Evolutionary conservation across 2,797 vertebrate genomes (phyloP).

Genomic region (Peromyscus attwateri): DNA sequence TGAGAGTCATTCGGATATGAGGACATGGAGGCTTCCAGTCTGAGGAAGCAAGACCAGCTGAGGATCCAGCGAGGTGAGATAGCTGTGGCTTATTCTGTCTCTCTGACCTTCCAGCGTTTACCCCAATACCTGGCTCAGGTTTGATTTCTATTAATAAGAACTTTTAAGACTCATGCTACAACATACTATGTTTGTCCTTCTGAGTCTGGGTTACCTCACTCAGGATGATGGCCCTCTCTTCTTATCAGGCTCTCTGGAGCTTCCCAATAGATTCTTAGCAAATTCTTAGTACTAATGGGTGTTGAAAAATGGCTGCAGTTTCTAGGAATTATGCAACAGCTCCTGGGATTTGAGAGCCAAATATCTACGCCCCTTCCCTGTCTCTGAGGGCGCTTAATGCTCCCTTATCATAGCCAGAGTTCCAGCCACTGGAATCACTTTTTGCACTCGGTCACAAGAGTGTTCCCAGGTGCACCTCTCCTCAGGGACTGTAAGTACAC

Average conservation of each 20-base stretch:
- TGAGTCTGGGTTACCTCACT: too few relatives aligned
- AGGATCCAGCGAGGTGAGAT: too few relatives aligned
- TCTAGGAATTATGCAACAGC: neutral
- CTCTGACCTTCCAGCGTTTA: too few relatives aligned
- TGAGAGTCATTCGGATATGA: too few relatives aligned
- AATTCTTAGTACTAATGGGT: neutral
- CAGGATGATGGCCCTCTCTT: neutral
- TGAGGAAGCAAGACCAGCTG: too few relatives aligned
- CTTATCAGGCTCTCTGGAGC: neutral
- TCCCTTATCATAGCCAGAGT: too few relatives aligned
- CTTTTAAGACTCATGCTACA: too few relatives aligned
- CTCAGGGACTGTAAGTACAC: neutral
- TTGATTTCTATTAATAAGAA: too few relatives aligned
- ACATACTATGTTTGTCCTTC: too few relatives aligned
- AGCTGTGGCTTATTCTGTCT: too few relatives aligned
- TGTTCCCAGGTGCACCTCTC: neutral
- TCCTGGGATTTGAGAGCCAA: neutral
- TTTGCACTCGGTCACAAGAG: neutral
- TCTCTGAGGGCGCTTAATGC: neutral
- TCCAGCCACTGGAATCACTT: neutral
- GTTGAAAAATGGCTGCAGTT: neutral
- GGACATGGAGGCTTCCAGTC: too few relatives aligned
- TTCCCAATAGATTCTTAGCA: neutral
- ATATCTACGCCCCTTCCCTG: neutral
- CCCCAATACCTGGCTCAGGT: too few relatives aligned